These are phyloP conservation scores for Tadarida brasiliensis DNA, from an alignment of 2,797 vertebrate genomes.

Conservation along the genomic window DNA sequence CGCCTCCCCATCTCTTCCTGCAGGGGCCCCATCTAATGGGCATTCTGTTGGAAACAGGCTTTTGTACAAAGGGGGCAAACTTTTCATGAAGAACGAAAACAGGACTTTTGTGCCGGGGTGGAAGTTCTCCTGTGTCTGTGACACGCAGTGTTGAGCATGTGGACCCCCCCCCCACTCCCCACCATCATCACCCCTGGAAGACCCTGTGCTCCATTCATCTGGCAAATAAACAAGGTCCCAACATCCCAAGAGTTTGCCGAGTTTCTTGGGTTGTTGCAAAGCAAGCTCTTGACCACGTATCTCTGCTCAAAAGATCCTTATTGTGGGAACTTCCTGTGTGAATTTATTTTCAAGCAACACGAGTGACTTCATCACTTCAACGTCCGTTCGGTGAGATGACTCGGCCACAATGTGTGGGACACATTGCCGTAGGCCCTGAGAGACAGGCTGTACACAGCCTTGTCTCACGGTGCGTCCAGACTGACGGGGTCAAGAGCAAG, in stretches of 20 bases:
- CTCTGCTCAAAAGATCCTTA: background rate
- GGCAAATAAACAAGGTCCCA: background rate
- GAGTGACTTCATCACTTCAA: constrained; percentile 27
- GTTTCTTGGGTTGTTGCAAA: background rate
- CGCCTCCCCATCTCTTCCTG: fast-evolving
- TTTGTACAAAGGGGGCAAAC: background rate
- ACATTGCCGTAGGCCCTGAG: background rate
- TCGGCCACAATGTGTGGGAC: background rate
- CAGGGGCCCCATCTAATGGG: background rate
- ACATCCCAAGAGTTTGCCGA: background rate
- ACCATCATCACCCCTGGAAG: background rate
- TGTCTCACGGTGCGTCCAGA: background rate
- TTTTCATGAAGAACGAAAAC: background rate
- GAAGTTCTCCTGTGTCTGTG: background rate
- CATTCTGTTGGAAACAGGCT: background rate
- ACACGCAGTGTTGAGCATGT: background rate
- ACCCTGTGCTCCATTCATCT: background rate
- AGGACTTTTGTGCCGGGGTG: background rate
- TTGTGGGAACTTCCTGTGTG: background rate
- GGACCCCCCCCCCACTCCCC: fast-evolving
- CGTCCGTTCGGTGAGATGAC: background rate
- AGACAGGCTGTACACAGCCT: background rate
- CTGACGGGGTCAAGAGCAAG: background rate
- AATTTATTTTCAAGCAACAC: constrained; percentile 52
- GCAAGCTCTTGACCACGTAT: background rate